Conservation (phyloP, 2,113 vertebrate genomes). For the Oryzias melastigma region DNA sequence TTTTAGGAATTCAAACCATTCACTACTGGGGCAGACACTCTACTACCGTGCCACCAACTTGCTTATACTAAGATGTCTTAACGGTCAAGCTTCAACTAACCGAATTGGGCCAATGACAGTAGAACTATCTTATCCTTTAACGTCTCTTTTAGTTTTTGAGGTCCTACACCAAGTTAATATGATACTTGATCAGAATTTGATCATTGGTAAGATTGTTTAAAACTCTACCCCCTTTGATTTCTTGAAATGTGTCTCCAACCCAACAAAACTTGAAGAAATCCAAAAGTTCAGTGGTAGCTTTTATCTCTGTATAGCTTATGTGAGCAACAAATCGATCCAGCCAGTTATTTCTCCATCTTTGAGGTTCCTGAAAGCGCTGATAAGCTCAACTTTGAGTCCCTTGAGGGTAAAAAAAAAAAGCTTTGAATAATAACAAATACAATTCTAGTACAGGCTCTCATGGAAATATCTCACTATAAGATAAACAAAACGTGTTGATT, state of each 20-base stretch:
- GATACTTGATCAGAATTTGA: no score
- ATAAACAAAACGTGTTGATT: slow-evolving; percentile 27
- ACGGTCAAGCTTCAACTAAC: no score
- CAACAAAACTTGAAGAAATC: background rate
- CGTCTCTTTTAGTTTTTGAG: no score
- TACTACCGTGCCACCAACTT: no score
- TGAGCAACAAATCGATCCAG: background rate
- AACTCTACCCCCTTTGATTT: no score
- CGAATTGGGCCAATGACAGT: no score
- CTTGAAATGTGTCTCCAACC: background rate
- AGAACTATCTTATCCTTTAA: no score
- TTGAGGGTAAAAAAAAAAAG: slow-evolving; percentile 13
- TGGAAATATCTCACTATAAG: slow-evolving; percentile 21
- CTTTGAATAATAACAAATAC: slow-evolving; percentile 21
- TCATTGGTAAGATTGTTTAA: no score
- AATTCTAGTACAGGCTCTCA: background rate
- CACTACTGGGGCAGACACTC: no score
- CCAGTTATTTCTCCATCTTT: background rate
- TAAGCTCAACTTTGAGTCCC: slow-evolving; percentile 28
- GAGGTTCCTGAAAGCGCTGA: slow-evolving; percentile 14
- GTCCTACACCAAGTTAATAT: no score
- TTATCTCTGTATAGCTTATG: background rate
- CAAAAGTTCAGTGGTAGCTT: background rate
- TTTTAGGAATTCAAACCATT: no score
- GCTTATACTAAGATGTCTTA: no score